These are phyloP conservation scores for Opisthocomus hoazin DNA, from an alignment of 2,113 vertebrate genomes.

Conservation along the genomic window DNA sequence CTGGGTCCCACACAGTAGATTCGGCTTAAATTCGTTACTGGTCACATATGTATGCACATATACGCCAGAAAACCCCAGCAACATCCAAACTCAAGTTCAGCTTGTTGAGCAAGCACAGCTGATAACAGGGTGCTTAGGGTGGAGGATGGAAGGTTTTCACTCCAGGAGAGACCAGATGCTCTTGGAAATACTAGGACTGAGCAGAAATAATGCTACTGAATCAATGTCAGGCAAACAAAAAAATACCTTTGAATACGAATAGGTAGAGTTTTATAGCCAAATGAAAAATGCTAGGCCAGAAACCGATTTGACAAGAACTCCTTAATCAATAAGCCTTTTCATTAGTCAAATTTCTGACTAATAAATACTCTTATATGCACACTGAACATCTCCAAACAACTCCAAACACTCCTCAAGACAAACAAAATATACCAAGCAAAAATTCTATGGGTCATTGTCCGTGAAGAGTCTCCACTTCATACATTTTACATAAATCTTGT, in stretches of 20 bases:
- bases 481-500: background rate
- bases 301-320: background rate
- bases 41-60: accelerated
- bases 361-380: background rate
- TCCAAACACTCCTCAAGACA: background rate
- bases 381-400: background rate
- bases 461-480: background rate
- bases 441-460: background rate
- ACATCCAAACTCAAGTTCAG: background rate
- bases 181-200: background rate
- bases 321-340: background rate
- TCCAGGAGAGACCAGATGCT: background rate
- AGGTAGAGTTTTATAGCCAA: background rate
- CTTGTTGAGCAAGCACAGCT: background rate
- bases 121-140: background rate
- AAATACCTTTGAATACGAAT: background rate
- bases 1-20: background rate
- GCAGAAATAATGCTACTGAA: background rate
- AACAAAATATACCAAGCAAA: background rate
- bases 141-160: background rate
- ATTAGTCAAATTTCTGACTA: background rate
- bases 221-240: background rate
- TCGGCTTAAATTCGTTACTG: background rate
- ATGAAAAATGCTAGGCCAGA: background rate
- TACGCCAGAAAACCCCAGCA: accelerated